These are phyloP conservation scores for Acanthaster planci DNA, from an alignment of 35 echinoderm and acorn worm species.

Conservation along the genomic window DNA sequence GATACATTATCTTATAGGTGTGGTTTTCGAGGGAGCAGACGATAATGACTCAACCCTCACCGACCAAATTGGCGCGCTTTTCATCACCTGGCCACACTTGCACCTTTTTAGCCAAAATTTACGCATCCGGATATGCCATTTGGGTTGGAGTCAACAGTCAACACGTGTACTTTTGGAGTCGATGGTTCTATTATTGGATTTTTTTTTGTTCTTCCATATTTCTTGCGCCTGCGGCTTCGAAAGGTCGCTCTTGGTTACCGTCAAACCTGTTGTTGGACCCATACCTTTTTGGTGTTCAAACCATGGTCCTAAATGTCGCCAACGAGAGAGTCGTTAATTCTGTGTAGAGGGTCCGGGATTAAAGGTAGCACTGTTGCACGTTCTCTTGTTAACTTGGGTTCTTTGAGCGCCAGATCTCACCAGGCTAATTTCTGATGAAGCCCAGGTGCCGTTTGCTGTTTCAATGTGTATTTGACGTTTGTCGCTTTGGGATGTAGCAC, in stretches of 20 bases:
- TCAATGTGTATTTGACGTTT: too few relatives aligned
- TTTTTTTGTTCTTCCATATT: constrained; percentile 3
- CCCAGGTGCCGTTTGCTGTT: too few relatives aligned
- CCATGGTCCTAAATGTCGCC: constrained; percentile 2
- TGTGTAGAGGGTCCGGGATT: too few relatives aligned
- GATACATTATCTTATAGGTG: background rate
- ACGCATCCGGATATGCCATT: constrained; percentile 18
- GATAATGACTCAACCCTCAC: background rate
- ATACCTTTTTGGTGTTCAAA: background rate
- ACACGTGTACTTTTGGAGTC: constrained; percentile 14
- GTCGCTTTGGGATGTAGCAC: too few relatives aligned
- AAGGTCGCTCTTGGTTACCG: constrained; percentile 2
- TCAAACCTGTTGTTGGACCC: background rate
- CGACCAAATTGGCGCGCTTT: constrained; percentile 18
- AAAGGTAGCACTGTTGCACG: too few relatives aligned
- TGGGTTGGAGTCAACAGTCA: constrained; percentile 30
- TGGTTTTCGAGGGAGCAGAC: constrained; percentile 18
- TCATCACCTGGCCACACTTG: constrained; percentile 26
- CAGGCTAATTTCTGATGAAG: too few relatives aligned
- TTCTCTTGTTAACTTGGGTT: too few relatives aligned
- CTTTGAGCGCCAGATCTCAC: too few relatives aligned
- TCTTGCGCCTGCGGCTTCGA: background rate
- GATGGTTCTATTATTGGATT: constrained; percentile 4
- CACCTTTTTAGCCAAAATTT: constrained; percentile 24
- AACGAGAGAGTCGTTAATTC: too few relatives aligned